Evolutionary conservation across 2,113 vertebrate genomes (phyloP), one percentile per base, ranked within the genome.

Genomic region (Alligator sinensis): DNA sequence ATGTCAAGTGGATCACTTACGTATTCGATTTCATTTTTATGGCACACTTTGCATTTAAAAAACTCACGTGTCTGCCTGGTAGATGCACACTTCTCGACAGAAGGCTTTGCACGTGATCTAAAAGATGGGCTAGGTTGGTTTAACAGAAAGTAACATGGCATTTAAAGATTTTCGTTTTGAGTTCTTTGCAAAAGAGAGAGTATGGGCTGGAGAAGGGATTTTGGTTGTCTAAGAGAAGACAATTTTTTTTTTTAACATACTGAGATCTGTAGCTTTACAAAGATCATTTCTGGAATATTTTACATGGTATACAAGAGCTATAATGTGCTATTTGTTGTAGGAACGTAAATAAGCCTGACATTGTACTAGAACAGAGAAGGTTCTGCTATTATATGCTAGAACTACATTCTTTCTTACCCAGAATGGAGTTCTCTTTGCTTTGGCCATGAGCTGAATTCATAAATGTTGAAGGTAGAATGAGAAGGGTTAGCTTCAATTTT

Each of bases 401-500:
- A 64, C 15, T 84, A 58, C 77, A 77, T 80, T 14, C 11, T 24
- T 89, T 9, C 70, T 84, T 88, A 0, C 82, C 30, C 82, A 77
- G 34, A 91, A 34, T 38, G 10, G 34, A 19, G n/a, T 30, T 30
- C 57, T 84, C 24, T 80, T 4, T 84, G 6, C 87, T 78, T 95
- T 84, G 70, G 15, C 47, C 77, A 21, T 59, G 19, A 72, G 62
- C 47, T 47, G 84, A 86, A 78, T 84, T 77, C 0, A 0, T 77
- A 59, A 70, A 22, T 28, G 55, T 89, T 87, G 91, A 77, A 88
- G 19, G 58, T 58, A 38, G 7, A 3, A 28, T 82, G 66, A 72
- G 6, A 55, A 19, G 84, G 93, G 10, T 58, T 77, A 34, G n/a
- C 77, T 57, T 87, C 80, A 74, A 38, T 91, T 96, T 86, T 92